Evolutionary conservation across 2,888 invertebrate species (phyloP).

Genomic region (Acanthacorydalis orientalis): DNA sequence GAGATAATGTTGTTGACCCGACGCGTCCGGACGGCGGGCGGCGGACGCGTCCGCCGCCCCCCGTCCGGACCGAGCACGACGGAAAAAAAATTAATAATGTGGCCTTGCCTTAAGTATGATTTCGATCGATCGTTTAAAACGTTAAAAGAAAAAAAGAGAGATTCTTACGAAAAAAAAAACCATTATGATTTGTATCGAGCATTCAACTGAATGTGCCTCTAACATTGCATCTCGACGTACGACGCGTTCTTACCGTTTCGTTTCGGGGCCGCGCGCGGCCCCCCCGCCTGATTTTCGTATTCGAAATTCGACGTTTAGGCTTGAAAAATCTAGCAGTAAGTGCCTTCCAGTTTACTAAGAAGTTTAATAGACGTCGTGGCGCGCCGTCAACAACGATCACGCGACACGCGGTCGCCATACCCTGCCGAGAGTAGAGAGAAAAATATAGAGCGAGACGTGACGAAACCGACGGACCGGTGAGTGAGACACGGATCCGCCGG

Average conservation of each 20-base stretch:
- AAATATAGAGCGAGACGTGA: too few species aligned
- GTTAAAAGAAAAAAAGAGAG: conserved; percentile 13
- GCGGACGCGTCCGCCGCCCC: background rate
- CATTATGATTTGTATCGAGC: background rate
- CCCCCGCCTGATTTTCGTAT: conserved; percentile 11
- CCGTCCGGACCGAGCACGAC: background rate
- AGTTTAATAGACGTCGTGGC: too few species aligned
- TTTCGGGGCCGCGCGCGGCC: background rate
- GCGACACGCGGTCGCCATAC: too few species aligned
- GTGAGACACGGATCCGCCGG: too few species aligned
- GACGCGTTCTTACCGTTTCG: conserved; percentile 2
- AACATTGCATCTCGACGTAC: background rate
- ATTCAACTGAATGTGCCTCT: conserved; percentile 4
- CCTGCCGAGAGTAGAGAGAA: too few species aligned
- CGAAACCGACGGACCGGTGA: too few species aligned
- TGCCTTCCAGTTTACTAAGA: conserved; percentile 64
- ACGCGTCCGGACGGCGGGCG: too few species aligned
- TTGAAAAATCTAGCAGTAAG: conserved; percentile 56
- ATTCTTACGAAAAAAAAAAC: conserved; percentile 6
- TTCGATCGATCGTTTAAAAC: background rate
- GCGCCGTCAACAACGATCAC: too few species aligned
- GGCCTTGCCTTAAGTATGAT: conserved; percentile 16
- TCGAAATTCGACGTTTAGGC: conserved; percentile 34
- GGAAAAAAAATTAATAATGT: conserved; percentile 11
- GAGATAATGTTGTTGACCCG: background rate